A percentile compares a stretch with the other conserved stretches of the same genome.
These are phyloP conservation scores for Falco peregrinus DNA, from an alignment of 2,797 vertebrate genomes.

Conservation along the genomic window DNA sequence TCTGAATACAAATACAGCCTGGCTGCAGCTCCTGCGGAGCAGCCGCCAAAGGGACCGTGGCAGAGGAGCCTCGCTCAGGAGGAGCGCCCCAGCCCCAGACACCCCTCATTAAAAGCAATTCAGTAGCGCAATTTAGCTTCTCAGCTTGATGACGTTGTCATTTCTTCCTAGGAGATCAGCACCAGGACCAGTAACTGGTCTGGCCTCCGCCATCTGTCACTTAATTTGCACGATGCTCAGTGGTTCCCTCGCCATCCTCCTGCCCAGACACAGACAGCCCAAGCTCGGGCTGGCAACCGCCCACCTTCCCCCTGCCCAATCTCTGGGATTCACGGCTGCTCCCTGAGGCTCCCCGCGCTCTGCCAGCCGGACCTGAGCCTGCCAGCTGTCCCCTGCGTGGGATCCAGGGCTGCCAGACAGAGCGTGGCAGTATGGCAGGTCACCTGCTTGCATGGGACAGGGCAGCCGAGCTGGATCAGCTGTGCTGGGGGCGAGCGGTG, in stretches of 20 bases:
- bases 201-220: neutral
- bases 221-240: too few relatives aligned
- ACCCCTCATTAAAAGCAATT: too few relatives aligned
- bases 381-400: accelerated
- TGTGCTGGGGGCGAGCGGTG: accelerated
- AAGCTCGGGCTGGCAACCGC: accelerated
- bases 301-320: neutral
- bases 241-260: neutral
- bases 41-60: accelerated
- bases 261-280: neutral
- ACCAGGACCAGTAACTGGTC: neutral
- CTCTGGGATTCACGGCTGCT: accelerated
- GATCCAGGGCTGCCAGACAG: neutral
- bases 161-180: neutral
- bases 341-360: accelerated
- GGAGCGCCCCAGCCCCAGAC: neutral
- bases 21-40: accelerated
- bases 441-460: neutral
- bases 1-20: neutral
- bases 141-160: neutral
- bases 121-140: neutral
- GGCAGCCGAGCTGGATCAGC: accelerated
- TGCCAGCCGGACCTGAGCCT: neutral
- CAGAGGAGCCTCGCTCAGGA: neutral
- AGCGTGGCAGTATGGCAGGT: too few relatives aligned